These are phyloP conservation scores for Cyanistes caeruleus DNA, from an alignment of 2,113 vertebrate species.

Conservation along the genomic window DNA sequence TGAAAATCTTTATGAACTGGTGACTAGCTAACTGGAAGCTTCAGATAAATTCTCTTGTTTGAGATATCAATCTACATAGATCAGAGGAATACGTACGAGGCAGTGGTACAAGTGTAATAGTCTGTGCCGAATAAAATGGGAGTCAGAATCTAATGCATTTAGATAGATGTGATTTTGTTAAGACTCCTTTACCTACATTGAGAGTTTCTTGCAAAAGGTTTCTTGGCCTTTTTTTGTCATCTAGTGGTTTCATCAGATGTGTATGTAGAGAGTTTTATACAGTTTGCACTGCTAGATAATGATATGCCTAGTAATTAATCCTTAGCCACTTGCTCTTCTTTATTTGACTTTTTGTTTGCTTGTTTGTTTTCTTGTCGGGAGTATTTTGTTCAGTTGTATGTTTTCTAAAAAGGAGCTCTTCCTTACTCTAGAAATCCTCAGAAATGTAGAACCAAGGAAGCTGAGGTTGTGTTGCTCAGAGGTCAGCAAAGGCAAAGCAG, in stretches of 20 bases:
- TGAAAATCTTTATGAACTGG: not conserved
- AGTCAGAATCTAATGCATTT: not conserved
- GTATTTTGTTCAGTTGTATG: not conserved
- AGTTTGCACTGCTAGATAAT: not conserved
- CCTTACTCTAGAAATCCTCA: not conserved
- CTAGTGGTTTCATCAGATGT: not conserved
- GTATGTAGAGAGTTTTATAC: not conserved
- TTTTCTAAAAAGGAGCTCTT: not conserved
- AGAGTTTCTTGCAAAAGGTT: not conserved
- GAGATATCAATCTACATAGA: not conserved
- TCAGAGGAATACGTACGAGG: not conserved
- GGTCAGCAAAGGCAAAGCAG: not conserved
- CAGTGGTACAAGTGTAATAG: not conserved
- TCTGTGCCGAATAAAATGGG: not conserved
- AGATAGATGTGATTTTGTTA: not conserved
- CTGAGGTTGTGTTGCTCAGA: not conserved
- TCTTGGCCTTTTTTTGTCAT: not conserved
- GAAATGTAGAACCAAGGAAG: not conserved
- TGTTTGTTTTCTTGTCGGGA: not conserved
- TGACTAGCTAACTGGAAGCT: not conserved
- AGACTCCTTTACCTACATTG: not conserved
- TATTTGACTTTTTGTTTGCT: not conserved
- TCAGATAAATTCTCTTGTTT: not conserved
- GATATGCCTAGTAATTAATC: not conserved
- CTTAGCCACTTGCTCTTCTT: not conserved